Evolutionary conservation across 2,888 invertebrate genomes (phyloP).

Genomic region (Drosophila buzzatii): DNA sequence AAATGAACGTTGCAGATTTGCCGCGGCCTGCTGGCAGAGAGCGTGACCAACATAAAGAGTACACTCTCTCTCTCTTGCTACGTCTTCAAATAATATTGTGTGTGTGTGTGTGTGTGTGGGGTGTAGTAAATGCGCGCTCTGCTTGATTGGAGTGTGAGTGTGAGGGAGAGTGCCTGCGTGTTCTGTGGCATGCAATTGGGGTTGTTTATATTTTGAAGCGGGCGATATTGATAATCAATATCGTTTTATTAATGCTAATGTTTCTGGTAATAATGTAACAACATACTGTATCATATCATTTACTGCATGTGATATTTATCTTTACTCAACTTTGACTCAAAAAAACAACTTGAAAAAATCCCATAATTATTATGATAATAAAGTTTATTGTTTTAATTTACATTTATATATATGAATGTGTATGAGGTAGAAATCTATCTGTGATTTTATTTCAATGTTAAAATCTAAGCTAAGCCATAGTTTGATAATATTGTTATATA

Average conservation of each 20-base stretch:
- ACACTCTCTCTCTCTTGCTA: slow-evolving; percentile 30
- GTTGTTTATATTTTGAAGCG: slow-evolving; percentile 27
- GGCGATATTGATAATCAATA: slow-evolving; percentile 45
- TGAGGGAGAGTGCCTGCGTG: slow-evolving; percentile 1
- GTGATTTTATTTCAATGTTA: neutral
- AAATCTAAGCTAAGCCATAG: neutral
- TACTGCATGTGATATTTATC: neutral
- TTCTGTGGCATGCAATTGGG: slow-evolving; percentile 18
- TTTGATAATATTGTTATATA: neutral
- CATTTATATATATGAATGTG: neutral
- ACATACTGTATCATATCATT: neutral
- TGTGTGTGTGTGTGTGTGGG: slow-evolving; percentile 5
- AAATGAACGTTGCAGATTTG: slow-evolving; percentile 44
- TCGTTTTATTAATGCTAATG: slow-evolving; percentile 14
- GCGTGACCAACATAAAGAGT: slow-evolving; percentile 30
- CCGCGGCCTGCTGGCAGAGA: slow-evolving; percentile 28
- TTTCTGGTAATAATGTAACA: neutral
- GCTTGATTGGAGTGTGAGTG: neutral
- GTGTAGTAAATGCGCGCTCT: slow-evolving; percentile 8
- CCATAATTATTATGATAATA: neutral
- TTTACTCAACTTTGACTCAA: neutral
- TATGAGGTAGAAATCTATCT: neutral
- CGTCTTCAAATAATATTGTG: slow-evolving; percentile 19
- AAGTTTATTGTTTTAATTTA: neutral
- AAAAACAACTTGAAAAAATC: neutral